Evolutionary conservation across 2,888 invertebrate species (phyloP), one percentile per base, ranked within the genome.

Genomic region (Alcis repandata): DNA sequence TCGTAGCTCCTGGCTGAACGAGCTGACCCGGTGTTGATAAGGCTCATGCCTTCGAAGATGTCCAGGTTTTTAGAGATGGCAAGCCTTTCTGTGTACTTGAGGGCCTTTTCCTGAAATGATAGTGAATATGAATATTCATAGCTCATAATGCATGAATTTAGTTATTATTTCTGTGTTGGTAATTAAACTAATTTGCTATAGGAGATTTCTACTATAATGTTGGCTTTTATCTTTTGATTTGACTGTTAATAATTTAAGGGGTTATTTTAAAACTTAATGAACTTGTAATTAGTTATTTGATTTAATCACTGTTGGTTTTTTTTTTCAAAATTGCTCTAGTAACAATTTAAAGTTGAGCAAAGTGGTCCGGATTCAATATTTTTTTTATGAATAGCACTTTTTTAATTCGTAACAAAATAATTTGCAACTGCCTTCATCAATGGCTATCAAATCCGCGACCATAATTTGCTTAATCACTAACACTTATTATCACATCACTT

Each of bases 21-120:
- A 36, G 91, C 89, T 77, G 94, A 87, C 71, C 93, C 90, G 4
- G 94, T 94, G 75, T 94, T 94, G 61, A 89, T 87, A 71, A 89
- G 84, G 64, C 79, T 91, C 82, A 95, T 88, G 15, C 94, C 95
- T 56, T 94, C 94, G 61, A 89, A 89, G 59, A 93, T 78, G 48
- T 91, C 92, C 33, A 95, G 73, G 66, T 94, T 94, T 73, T 94
- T 88, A 43, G 93, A 85, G 56, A 94, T 91, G 0, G 95, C 94
- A 8, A 95, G 88, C 46, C 88, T 88, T 74, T 95, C 95, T 43
- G 95, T 94, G 72, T 94, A 93, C 74, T 94, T 94, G 20, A 95
- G 80, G 9, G 95, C 95, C 75, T 95, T 91, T 93, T 95, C 95
- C 95, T 95, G 90, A 17, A 83, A 86, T 59, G 59, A 72, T 68